phyloP scores from a whole-genome alignment of 2,797 vertebrate genomes.

The Gobio occitaniae region DNA sequence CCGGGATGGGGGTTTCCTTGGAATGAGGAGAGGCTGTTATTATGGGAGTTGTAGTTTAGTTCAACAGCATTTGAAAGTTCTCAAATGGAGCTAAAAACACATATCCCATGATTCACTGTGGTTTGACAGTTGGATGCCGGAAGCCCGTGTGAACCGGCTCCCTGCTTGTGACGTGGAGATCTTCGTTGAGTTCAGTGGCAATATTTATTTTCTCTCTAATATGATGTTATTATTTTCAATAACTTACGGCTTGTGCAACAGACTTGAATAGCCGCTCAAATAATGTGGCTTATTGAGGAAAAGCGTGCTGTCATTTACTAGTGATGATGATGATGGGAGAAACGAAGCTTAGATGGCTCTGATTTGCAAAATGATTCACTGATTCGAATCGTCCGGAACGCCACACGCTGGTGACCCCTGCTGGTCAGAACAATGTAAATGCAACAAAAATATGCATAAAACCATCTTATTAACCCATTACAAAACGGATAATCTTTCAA shows the following conservation, averaged over 20 bases:
- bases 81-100: neutral
- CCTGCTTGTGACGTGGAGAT: slow-evolving; percentile 56
- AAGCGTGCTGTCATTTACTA: neutral
- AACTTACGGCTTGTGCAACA: neutral
- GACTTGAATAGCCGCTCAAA: neutral
- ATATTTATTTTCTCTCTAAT: neutral
- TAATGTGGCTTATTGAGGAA: neutral
- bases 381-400: no score
- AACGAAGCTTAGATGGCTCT: no score
- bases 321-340: no score
- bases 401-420: no score
- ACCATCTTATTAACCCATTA: no score
- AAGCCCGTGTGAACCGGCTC: slow-evolving; percentile 14
- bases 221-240: neutral
- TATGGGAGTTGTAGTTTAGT: slow-evolving; percentile 41
- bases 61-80: accelerated
- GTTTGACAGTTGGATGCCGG: slow-evolving; percentile 36
- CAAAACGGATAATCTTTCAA: no score
- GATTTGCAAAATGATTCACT: no score
- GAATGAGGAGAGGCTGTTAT: neutral
- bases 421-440: no score
- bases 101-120: slow-evolving; percentile 27
- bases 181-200: neutral
- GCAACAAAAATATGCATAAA: no score
- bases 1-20: slow-evolving; percentile 16